Base-by-base conservation (phyloP, 2,113 vertebrate genomes). In the Onychostoma macrolepis region DNA sequence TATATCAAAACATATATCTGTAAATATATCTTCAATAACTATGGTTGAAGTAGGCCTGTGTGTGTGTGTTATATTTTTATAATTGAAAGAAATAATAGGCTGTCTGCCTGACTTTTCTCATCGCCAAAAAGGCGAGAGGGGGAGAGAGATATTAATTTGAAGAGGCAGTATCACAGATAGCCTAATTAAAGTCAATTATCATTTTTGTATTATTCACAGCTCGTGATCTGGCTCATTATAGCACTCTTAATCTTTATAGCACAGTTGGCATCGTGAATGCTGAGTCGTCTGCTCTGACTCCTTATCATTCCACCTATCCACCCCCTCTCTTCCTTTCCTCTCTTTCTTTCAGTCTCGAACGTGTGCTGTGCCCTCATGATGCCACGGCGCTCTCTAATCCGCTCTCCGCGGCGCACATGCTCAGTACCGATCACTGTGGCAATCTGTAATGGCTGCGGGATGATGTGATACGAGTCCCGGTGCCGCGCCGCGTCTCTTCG, bases 371-470 rank as follows among this genome's bases (percentile, higher is more conserved):
- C 58, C 79, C 85, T 75, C 67, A 82, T 43, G 85, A 82, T 87
- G 79, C 67, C 50, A 63, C 56, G 53, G 65, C 74, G 58, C 13
- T 75, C 76, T 17, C n/a, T 79, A 85, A 88, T 87, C 83, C 86
- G 8, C 83, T 58, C 45, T 80, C 43, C 50, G 12, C 56, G 9
- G 15, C 33, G 88, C 89, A 86, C 90, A 91, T 88, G 88, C 90
- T 84, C 89, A 91, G 89, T 88, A 75, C 65, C 38, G 61, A 65
- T 67, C 79, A 74, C 21, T 43, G n/a, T 67, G 48, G 17, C 30
- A 41, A 65, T 82, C 53, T 72, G 61, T 88, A 89, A 90, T 91
- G 90, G 90, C 90, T 89, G 90, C 88, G 75, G 75, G 71, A 75
- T 85, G 80, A 81, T 77, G 78, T 79, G 79, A 83, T 58, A n/a